These are phyloP conservation scores for Bujurquina vittata DNA, from an alignment of 2,113 vertebrate genomes.

Conservation along the genomic window DNA sequence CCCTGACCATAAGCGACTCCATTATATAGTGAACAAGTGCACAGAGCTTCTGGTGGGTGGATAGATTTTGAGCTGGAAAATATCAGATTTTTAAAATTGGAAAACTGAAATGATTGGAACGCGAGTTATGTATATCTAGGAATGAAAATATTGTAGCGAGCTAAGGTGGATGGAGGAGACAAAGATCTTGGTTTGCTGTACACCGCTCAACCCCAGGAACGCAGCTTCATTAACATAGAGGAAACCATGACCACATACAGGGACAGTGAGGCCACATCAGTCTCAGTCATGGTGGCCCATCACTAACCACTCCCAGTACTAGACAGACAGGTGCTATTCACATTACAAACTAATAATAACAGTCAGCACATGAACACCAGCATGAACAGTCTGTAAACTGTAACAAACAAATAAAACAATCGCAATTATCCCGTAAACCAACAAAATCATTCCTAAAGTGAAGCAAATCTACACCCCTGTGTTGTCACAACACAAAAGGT, in stretches of 20 bases:
- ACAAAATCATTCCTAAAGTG: not conserved
- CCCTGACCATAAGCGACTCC: not conserved
- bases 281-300: no score
- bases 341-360: no score
- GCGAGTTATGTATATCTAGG: not conserved
- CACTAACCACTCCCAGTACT: no score
- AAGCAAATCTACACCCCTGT: not conserved
- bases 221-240: no score
- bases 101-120: not conserved
- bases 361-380: no score
- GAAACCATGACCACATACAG: no score
- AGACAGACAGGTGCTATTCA: no score
- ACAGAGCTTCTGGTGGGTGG: not conserved
- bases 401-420: not conserved
- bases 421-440: not conserved
- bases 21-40: not conserved
- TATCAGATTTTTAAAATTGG: not conserved
- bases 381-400: not conserved
- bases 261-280: no score
- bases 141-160: not conserved
- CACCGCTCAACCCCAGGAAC: no score
- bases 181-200: no score
- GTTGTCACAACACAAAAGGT: not conserved
- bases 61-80: not conserved
- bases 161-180: no score